Base-by-base conservation (phyloP, 1,140 invertebrate genomes). In the Ruditapes philippinarum region DNA sequence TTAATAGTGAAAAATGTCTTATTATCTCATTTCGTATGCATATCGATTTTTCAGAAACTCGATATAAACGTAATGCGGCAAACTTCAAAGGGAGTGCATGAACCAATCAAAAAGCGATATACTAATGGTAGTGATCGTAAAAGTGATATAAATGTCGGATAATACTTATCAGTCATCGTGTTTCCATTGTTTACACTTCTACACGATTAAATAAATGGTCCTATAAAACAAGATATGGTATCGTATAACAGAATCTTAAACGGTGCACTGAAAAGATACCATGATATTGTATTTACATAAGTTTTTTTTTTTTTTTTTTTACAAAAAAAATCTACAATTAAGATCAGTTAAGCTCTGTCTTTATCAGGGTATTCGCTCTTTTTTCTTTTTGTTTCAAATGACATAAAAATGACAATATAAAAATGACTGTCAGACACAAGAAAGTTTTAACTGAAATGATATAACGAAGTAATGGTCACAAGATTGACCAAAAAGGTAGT, bases 31-130 rank as follows among this genome's bases (percentile, higher is more conserved):
- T 86, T 74, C 73, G 11, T 78, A 62, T 76, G 51, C 84, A 57
- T 86, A 78, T 76, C 51, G 73, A 78, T 86, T 76, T 73, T 51
- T 85, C 51, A 80, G 84, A 42, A 86, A 86, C 54, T 42, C 57
- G 68, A 86, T 65, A 81, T 62, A 40, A 42, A 60, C 19, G 36
- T 33, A 40, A 31, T n/a, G 36, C 73, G 40, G 28, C 19, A 73
- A 33, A 60, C 70, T 78, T 86, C 84, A 86, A 86, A 86, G 84
- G 22, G 25, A 31, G 11, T 36, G 42, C 33, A 42, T 36, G 38
- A 84, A 68, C 40, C 65, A 70, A 73, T 84, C 60, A 25, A 45
- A 73, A 45, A 49, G 40, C 38, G 65, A 84, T 70, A 73, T 70
- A 84, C 60, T 84, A 84, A 84, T 84, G 42, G 62, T 14, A 42